Base-by-base conservation (phyloP, 1,140 invertebrate species). In the Sminthurinus signatus region DNA sequence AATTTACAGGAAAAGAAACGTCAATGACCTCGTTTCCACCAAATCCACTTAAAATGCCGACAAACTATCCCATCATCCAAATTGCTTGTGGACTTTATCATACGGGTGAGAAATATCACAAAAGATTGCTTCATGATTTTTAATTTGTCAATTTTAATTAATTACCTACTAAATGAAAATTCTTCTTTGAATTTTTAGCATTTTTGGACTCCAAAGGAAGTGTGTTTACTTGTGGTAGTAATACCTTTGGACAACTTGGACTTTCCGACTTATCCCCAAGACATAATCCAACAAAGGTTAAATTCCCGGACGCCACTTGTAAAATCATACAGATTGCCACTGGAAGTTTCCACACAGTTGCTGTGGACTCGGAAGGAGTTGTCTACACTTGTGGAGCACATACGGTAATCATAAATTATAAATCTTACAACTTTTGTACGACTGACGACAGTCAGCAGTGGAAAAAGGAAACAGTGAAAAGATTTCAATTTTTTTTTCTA, bases 311-410 rank as follows among this genome's bases (percentile, higher is more conserved):
- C 36, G 78, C 80, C 12, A 82, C 83, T 2, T 63, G 69, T 31
- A 67, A 69, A 52, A 78, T 81, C 2, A 81, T 81, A 1, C 87
- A 92, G 73, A 82, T 98, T 21, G 91, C 92, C 4, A 90, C 93
- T 60, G 96, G 96, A 2, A 93, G 91, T 73, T 93, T 96, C 79
- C 96, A 99, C 75, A 92, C 93, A 2, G 91, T 91, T 0, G 77
- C 97, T 21, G 79, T 98, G n/a, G 89, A 92, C 19, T 80, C 83
- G 43, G 88, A 88, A 71, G 96, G 96, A 4, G 87, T 94, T 76
- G 87, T 98, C 4, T 94, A 88, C 72, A 96, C 95, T 0, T 96
- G 93, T 78, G 96, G 96, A 48, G 88, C 85, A 73, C 86, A 91
- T 78, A 88, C 92, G 81, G 88, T 91, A 75, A 66, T 73, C 42